Percentiles rank a stretch among this genome's conserved stretches.
Evolutionary conservation across 1,140 invertebrate genomes (phyloP).

Genomic region (Drosophila burlai): DNA sequence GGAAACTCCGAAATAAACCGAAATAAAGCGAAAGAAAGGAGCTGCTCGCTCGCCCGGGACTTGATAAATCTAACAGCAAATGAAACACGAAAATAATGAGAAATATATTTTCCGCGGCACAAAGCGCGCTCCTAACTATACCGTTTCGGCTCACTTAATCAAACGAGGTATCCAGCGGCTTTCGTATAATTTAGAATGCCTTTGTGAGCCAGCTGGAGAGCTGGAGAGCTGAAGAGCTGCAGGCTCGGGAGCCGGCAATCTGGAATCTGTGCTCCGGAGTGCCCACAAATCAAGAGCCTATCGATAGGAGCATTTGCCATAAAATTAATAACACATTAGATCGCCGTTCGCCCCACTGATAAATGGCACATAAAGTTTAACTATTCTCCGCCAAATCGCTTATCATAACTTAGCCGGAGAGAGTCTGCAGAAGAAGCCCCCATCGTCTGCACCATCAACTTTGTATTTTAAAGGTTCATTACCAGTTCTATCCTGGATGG

Average conservation of each 20-base stretch:
- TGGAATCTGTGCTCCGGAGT: constrained; percentile 7
- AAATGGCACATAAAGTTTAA: constrained; percentile 75
- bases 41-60: constrained; percentile 10
- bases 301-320: constrained; percentile 73
- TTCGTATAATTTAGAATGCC: constrained; percentile 76
- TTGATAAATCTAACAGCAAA: constrained; percentile 77
- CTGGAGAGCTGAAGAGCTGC: constrained; percentile 28
- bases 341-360: constrained; percentile 46
- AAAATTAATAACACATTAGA: constrained; percentile 84
- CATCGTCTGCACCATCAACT: constrained; percentile 58
- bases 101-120: constrained; percentile 72
- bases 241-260: constrained; percentile 14
- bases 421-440: constrained; percentile 3
- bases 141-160: constrained; percentile 74
- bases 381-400: constrained; percentile 65
- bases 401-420: constrained; percentile 60
- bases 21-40: constrained; percentile 43
- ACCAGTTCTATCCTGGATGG: constrained; percentile 28
- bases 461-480: constrained; percentile 76
- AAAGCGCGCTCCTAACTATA: constrained; percentile 71
- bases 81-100: constrained; percentile 83
- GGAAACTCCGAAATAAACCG: constrained; percentile 39
- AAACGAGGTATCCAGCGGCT: constrained; percentile 83
- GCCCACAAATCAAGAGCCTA: constrained; percentile 44
- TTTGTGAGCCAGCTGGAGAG: constrained; percentile 56